phyloP scores from a whole-genome alignment of 64 coral and sea anemone genomes.

The Dendronephthya gigantea region DNA sequence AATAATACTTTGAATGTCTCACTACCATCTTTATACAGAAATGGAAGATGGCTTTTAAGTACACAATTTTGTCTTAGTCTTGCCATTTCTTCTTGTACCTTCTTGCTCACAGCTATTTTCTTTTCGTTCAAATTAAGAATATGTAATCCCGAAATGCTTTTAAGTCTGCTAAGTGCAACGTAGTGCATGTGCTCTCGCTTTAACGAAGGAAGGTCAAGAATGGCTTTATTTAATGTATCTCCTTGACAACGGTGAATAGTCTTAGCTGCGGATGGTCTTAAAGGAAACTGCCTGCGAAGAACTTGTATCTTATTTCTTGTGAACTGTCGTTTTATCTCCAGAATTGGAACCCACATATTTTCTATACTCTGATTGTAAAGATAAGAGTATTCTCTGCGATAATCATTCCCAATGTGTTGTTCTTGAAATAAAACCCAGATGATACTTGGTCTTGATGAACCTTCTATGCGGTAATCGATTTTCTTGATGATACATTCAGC shows the following conservation, averaged over 20 bases:
- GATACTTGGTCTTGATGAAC: too few species aligned
- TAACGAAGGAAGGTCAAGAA: slow-evolving; percentile 35
- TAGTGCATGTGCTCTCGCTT: not conserved
- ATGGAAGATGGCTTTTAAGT: not conserved
- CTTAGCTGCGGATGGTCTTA: too few species aligned
- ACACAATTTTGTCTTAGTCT: slow-evolving; percentile 27
- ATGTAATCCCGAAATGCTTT: slow-evolving; percentile 16
- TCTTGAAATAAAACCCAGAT: too few species aligned
- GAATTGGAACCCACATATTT: slow-evolving; percentile 27
- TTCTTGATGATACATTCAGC: not conserved
- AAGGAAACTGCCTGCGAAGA: not conserved
- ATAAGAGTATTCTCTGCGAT: slow-evolving; percentile 33
- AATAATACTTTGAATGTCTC: not conserved
- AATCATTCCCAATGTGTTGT: not conserved
- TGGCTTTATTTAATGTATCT: not conserved
- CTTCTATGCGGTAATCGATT: not conserved
- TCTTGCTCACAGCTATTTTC: slow-evolving; percentile 38
- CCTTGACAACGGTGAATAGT: too few species aligned
- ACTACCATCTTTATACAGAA: not conserved
- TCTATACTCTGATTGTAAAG: slow-evolving; percentile 18
- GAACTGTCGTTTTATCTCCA: slow-evolving; percentile 34
- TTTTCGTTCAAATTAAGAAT: slow-evolving; percentile 45
- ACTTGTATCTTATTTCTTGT: slow-evolving; percentile 14
- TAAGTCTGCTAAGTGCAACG: too few species aligned
- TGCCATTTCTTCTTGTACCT: slow-evolving; percentile 41